Evolutionary conservation across 1,140 invertebrate genomes (phyloP).

Genomic region (Drosophila serrata): DNA sequence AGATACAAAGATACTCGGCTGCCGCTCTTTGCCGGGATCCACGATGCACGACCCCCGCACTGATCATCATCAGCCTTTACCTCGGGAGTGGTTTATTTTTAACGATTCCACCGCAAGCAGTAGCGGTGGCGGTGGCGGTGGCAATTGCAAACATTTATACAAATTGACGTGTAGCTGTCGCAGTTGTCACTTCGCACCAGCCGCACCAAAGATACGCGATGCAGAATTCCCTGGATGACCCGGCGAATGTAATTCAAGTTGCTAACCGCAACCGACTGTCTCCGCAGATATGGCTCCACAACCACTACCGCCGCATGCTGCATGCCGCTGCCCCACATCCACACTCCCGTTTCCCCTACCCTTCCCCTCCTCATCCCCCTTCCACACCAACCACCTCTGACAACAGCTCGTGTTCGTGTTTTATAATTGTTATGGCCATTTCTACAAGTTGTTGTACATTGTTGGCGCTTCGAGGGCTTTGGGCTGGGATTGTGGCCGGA

Average conservation of each 20-base stretch:
- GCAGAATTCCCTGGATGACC: constrained; percentile 32
- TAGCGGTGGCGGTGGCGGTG: constrained; percentile 44
- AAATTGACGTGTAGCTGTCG: constrained; percentile 71
- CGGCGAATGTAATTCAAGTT: constrained; percentile 63
- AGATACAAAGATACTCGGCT: constrained; percentile 20
- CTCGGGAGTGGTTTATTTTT: constrained; percentile 56
- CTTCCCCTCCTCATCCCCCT: no score
- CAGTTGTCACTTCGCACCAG: constrained; percentile 63
- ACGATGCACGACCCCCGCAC: constrained; percentile 20
- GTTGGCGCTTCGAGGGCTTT: constrained; percentile 35
- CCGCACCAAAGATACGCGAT: constrained; percentile 43
- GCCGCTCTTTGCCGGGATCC: not conserved
- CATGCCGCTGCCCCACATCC: not conserved
- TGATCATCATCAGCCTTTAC: constrained; percentile 29
- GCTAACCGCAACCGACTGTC: constrained; percentile 61
- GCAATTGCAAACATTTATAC: constrained; percentile 71
- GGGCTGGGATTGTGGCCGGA: not conserved
- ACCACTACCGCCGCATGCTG: not conserved
- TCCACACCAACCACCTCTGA: not conserved
- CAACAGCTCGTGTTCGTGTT: constrained; percentile 50
- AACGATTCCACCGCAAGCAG: constrained; percentile 45
- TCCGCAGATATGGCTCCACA: constrained; percentile 19
- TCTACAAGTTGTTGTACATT: constrained; percentile 53
- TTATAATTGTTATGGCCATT: constrained; percentile 67
- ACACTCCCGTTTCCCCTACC: not conserved